Conservation (phyloP, 1,140 invertebrate genomes). For the Formica exsecta region DNA sequence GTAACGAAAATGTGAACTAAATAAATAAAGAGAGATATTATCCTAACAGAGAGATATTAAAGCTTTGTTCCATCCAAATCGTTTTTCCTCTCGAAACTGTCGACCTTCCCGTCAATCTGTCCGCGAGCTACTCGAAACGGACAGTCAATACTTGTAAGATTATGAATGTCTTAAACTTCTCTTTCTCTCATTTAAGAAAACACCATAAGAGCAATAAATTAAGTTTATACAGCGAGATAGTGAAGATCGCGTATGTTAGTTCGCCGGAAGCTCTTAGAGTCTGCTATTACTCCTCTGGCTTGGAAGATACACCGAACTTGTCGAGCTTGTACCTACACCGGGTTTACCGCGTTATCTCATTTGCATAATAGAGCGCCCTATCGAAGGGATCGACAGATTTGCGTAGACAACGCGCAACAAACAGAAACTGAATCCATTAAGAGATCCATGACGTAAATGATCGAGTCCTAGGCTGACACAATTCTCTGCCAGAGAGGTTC, state of each 20-base stretch:
- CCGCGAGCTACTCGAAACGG: not conserved
- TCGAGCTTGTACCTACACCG: constrained; percentile 45
- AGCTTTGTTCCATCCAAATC: constrained; percentile 12
- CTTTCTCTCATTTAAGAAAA: not conserved
- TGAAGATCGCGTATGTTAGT: not conserved
- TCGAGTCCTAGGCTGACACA: constrained; percentile 48
- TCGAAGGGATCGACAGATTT: constrained; percentile 66
- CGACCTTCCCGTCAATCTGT: not conserved
- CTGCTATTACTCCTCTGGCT: not conserved
- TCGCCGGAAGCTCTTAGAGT: not conserved
- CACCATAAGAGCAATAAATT: not conserved
- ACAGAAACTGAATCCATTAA: constrained; percentile 74
- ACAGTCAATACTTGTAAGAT: not conserved
- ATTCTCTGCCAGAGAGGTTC: constrained; percentile 19
- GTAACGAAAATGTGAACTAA: constrained; percentile 22
- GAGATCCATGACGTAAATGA: constrained; percentile 66
- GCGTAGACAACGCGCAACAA: constrained; percentile 55
- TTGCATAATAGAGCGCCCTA: constrained; percentile 75
- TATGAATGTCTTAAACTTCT: not conserved
- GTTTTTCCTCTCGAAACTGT: not conserved
- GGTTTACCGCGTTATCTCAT: constrained; percentile 62
- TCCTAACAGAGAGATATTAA: constrained; percentile 24
- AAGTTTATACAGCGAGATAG: not conserved
- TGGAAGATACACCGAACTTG: constrained; percentile 37
- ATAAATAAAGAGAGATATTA: constrained; percentile 33